These are phyloP conservation scores for Ptychodera flava DNA, from an alignment of 35 echinoderm and acorn worm genomes.

Conservation along the genomic window DNA sequence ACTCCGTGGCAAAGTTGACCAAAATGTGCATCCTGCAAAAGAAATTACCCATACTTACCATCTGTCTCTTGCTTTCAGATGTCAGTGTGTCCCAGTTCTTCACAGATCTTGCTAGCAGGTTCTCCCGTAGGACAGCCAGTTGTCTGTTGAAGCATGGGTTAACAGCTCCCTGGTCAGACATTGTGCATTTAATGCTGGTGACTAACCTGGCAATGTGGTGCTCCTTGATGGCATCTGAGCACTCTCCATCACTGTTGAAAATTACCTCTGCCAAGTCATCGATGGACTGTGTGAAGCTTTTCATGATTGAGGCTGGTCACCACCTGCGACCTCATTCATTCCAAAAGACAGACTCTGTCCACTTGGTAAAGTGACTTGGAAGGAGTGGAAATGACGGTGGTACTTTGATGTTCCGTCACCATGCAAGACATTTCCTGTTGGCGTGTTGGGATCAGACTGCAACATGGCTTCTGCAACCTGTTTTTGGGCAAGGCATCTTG, in stretches of 20 bases:
- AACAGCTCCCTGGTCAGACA: conserved; percentile 7
- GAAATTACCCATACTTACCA: conserved; percentile 22
- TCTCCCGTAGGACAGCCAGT: background rate
- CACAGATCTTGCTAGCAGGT: background rate
- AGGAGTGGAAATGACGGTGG: too few species aligned
- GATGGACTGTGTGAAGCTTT: conserved; percentile 6
- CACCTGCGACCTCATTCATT: background rate
- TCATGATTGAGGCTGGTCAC: conserved; percentile 18
- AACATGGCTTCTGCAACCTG: conserved; percentile 41
- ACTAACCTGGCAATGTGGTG: conserved; percentile 13
- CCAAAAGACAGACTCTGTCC: conserved; percentile 14
- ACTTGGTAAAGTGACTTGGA: conserved; percentile 40
- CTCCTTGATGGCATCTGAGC: conserved; percentile 4
- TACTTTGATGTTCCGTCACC: conserved; percentile 65
- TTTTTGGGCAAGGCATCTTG: conserved; percentile 33
- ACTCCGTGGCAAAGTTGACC: conserved; percentile 31
- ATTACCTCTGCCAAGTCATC: too few species aligned
- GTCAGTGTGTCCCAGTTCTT: conserved; percentile 6
- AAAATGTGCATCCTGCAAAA: conserved; percentile 26
- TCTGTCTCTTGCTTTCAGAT: background rate
- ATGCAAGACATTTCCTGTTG: conserved; percentile 43
- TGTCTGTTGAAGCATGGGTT: conserved; percentile 18
- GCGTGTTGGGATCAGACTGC: background rate
- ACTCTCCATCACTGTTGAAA: too few species aligned
- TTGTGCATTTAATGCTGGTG: conserved; percentile 9